Base-by-base conservation (phyloP, 2,888 invertebrate species). In the Lepidochitona cinerea region DNA sequence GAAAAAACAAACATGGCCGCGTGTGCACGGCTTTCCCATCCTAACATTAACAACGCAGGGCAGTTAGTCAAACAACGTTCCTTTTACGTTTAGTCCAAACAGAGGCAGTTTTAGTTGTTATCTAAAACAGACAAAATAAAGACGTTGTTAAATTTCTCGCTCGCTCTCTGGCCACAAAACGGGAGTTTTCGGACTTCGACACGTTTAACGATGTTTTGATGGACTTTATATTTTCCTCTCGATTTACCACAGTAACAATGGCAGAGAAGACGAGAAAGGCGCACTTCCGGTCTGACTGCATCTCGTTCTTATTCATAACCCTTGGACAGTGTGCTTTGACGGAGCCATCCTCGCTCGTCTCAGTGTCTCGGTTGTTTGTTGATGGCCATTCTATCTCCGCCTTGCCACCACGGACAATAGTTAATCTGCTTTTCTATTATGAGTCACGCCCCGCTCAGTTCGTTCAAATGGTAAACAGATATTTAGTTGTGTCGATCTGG, bases 211-310 rank as follows among this genome's bases (percentile, higher is more conserved):
- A 29, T 29, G 29, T 23, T 59, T 59, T 59, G 59, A 59, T 59
- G 59, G 26, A 59, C 29, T 59, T 59, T 59, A 59, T 59, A 59
- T 59, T 59, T 59, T 59, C 59, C 59, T 59, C 59, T 59, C 59
- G 59, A 59, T 59, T 59, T 59, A 59, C 5, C 59, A 29, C 59
- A 32, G 23, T 59, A 59, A 59, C 59, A 59, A 59, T 29, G 59
- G 12, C 29, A 26, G 59, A 26, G 2, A 59, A 59, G 12, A 32
- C 59, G 2, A 59, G 59, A 59, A 26, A 14, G 59, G 26, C 29
- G 59, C 59, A 32, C 29, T 59, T 59, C 59, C 59, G 59, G 23
- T 59, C 12, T 18, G 29, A 7, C 29, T 59, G 59, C 23, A 29
- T 18, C 23, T 9, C 26, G 23, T 4, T 4, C 29, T 32, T 59